These are phyloP conservation scores for Euschistus heros DNA, from an alignment of 1,140 invertebrate species.

Conservation along the genomic window DNA sequence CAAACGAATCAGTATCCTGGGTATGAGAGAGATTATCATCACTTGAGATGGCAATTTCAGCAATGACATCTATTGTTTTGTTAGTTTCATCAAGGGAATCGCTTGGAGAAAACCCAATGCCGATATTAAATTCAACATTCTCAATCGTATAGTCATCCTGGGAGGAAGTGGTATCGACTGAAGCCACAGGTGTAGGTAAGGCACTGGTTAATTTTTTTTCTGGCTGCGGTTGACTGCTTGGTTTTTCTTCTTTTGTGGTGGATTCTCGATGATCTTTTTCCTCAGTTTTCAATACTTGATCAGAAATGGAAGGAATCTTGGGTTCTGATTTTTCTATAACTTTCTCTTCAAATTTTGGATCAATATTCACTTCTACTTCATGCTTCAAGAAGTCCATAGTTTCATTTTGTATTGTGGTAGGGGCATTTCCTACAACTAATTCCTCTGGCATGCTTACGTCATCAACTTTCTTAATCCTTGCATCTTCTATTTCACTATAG, in stretches of 20 bases:
- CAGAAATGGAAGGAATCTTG: background rate
- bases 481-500: too few species aligned
- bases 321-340: background rate
- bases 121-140: conserved; percentile 10
- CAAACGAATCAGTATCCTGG: conserved; percentile 3
- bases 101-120: background rate
- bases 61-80: background rate
- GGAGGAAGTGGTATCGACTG: conserved; percentile 9
- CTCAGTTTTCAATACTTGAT: background rate
- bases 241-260: too few species aligned
- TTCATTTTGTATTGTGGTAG: too few species aligned
- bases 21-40: background rate
- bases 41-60: background rate
- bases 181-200: background rate
- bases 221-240: background rate
- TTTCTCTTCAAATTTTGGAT: background rate
- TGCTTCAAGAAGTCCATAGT: background rate
- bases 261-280: too few species aligned
- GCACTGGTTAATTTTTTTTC: background rate
- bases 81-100: conserved; percentile 9
- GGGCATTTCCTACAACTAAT: too few species aligned
- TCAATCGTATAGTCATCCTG: conserved; percentile 9
- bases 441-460: too few species aligned
- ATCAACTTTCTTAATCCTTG: too few species aligned
- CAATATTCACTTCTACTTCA: background rate